Evolutionary conservation across 53 echinoderm and acorn worm species (phyloP), one percentile per base, ranked within the genome.

Genomic region (Echinometra lucunter): DNA sequence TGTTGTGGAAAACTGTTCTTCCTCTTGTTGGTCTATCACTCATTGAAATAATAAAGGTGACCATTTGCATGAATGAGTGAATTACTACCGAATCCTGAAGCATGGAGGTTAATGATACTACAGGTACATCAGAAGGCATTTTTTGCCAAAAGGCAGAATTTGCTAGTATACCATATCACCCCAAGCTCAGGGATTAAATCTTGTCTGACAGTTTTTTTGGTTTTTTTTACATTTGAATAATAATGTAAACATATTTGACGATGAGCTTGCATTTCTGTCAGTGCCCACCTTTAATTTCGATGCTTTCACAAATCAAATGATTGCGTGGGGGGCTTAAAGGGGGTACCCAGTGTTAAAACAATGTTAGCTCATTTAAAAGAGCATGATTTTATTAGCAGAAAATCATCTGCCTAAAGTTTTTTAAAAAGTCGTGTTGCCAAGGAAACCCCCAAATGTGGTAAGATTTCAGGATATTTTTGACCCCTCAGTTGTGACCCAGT

Each of bases 1-100:
- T 13, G 28, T 28, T 27, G 49, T 49, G 49, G 85, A 47, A 85
- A 85, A 85, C 49, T 49, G n/a, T n/a, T 45, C 49, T 85, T 85
- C 85, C 85, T 81, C 85, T 6, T 37, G 12, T 85, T 81, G 40
- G 23, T 23, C 72, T 8, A 81, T 85, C 85, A n/a, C 49, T 49
- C 28, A 49, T 9, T 45, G 16, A 85, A 85, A 6, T 15, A 49
- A 85, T 85, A 27, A 83, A 28, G 42, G 21, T 80, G 4, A 18
- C 37, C 13, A 10, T 37, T 72, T 72, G 72, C 72, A 72, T 80
- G 80, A 42, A 81, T 85, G 45, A 85, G 85, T 85, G 45, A 10
- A 28, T 85, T 85, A 27, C 28, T 85, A 47, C 85, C 49, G 4
- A 81, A 25, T 44, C 12, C 44, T 21, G 44, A 81, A 81, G 81